Evolutionary conservation across 1,140 invertebrate genomes (phyloP), one percentile per base, ranked within the genome.

Genomic region (Zeugodacus cucurbitae): DNA sequence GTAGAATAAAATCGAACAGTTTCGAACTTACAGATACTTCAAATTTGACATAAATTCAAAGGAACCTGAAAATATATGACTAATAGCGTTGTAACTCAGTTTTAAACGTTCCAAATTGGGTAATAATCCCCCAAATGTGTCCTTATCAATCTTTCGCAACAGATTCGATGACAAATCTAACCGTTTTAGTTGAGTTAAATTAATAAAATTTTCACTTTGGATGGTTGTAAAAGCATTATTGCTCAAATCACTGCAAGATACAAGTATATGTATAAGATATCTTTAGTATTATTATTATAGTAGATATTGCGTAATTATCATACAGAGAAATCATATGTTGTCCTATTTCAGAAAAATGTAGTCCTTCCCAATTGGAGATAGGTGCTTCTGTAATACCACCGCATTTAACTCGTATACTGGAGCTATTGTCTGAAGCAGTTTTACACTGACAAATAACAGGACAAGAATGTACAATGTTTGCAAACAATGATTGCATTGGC

Each of bases 191-290:
- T 95, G 95, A 54, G 94, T 94, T 89, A 96, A 94, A 90, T 96
- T 95, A 90, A 94, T 94, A 90, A 97, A 98, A 74, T 96, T 96
- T 92, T 96, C 95, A n/a, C 95, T 94, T 91, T 96, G 95, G 89
- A 98, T 96, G 37, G 94, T 92, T 20, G 94, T 94, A 92, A 98
- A 97, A 89, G 96, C 95, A 92, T 98, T 98, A 91, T 95, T 95
- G 90, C 96, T 97, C 82, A 98, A 94, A 93, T 97, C 96, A 90
- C 96, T 97, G 92, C 29, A 94, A 89, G 11, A 14, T 37, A 34
- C 74, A 87, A 54, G 4, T 1, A 14, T 20, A 94, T 90, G 70
- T 90, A 88, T 44, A 58, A 17, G 54, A 57, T 44, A 41, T 87
- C 64, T 22, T 2, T 17, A 87, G 88, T 87, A 89, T 94, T 93